phyloP scores from a whole-genome alignment of 2,797 vertebrate genomes.

The Crax fasciolata region DNA sequence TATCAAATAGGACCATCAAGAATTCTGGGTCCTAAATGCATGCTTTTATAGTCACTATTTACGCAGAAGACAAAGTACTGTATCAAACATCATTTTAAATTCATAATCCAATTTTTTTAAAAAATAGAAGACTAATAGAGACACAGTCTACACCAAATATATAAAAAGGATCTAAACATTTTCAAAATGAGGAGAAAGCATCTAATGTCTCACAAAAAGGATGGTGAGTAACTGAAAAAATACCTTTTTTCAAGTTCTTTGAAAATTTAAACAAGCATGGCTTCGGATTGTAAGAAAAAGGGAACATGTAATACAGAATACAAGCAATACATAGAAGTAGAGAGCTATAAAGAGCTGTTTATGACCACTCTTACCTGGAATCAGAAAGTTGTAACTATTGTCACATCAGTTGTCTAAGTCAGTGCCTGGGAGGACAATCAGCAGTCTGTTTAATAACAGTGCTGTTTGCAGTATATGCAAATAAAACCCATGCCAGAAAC shows the following conservation, averaged over 20 bases:
- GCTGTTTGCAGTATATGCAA: not conserved
- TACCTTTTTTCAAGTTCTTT: not conserved
- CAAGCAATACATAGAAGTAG: not conserved
- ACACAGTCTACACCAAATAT: not conserved
- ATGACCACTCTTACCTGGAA: not conserved
- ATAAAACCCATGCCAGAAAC: slow-evolving; percentile 44
- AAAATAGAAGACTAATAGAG: not conserved
- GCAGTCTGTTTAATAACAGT: slow-evolving; percentile 59
- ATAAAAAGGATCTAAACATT: not conserved
- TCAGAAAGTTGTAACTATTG: not conserved
- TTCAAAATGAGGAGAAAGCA: not conserved
- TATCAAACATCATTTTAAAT: not conserved
- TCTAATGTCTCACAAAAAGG: not conserved
- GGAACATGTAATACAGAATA: not conserved
- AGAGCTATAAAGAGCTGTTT: not conserved
- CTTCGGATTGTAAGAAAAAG: not conserved
- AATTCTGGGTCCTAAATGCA: not conserved
- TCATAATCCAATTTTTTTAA: not conserved
- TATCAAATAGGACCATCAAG: not conserved
- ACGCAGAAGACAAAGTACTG: not conserved
- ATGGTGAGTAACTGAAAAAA: not conserved
- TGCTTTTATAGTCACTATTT: not conserved
- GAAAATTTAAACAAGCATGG: not conserved
- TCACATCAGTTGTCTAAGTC: not conserved
- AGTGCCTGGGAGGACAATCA: slow-evolving; percentile 29